A percentile compares a stretch with the other conserved stretches of the same genome.
These are phyloP conservation scores for Tetragonula clypearis DNA, from an alignment of 1,140 invertebrate genomes.

Conservation along the genomic window DNA sequence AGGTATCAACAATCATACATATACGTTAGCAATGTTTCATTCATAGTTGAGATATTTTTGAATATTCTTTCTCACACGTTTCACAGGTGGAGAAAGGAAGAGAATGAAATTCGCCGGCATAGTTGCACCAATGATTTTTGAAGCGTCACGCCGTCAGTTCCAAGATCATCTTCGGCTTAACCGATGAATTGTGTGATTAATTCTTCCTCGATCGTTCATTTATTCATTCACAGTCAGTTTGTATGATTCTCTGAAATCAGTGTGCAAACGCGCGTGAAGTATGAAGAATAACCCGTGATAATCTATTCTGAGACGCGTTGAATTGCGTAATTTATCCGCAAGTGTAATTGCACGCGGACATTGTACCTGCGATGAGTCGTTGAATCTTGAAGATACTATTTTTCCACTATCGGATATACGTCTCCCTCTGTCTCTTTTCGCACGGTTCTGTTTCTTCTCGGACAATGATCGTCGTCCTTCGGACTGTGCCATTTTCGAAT, in stretches of 20 bases:
- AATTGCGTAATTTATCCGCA: not conserved
- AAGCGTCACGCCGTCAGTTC: not conserved
- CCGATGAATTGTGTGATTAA: not conserved
- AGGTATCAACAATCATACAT: not conserved
- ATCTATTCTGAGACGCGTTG: not conserved
- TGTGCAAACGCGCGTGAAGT: not conserved
- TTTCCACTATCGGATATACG: not conserved
- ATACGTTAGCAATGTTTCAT: not conserved
- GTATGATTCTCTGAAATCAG: not conserved
- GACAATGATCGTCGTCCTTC: conserved; percentile 14
- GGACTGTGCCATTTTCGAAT: conserved; percentile 8
- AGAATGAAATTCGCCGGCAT: too few species aligned
- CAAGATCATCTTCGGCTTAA: not conserved
- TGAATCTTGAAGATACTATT: not conserved
- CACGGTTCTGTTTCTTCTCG: not conserved
- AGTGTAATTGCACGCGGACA: conserved; percentile 15
- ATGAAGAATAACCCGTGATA: not conserved
- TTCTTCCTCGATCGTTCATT: not conserved
- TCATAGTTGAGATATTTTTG: not conserved
- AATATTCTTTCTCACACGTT: not conserved
- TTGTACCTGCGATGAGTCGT: conserved; percentile 12
- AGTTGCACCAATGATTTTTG: too few species aligned
- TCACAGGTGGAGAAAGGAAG: too few species aligned
- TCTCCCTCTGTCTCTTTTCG: not conserved
- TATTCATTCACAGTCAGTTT: not conserved